These are phyloP conservation scores for Amphiduros pacificus DNA, from an alignment of 2,888 invertebrate species.

Conservation along the genomic window DNA sequence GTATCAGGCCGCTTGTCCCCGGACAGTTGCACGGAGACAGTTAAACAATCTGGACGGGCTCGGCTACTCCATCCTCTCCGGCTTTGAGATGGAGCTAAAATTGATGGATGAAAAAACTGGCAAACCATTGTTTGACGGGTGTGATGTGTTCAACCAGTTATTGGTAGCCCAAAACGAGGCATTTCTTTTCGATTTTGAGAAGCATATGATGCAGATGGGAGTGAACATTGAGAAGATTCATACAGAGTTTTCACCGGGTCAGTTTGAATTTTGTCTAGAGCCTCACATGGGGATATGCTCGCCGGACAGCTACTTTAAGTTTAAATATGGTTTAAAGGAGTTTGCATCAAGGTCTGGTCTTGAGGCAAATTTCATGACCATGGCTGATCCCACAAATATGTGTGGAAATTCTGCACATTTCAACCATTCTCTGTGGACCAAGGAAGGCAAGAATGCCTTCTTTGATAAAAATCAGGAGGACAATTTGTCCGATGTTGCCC, in stretches of 20 bases:
- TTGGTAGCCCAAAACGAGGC: conserved; percentile 5
- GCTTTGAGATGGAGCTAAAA: conserved; percentile 27
- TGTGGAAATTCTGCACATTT: conserved; percentile 26
- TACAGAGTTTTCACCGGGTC: conserved; percentile 23
- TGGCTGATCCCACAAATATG: conserved; percentile 3
- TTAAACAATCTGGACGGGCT: conserved; percentile 10
- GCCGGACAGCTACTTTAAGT: conserved; percentile 24
- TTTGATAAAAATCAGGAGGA: conserved; percentile 10
- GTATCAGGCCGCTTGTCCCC: conserved; percentile 18
- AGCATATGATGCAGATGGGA: conserved; percentile 5
- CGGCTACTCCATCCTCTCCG: conserved; percentile 13
- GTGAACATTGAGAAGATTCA: conserved; percentile 19
- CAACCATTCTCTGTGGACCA: conserved; percentile 32
- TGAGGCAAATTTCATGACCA: conserved; percentile 30
- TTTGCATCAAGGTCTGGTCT: not conserved
- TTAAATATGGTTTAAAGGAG: conserved; percentile 30
- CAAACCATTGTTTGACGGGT: not conserved
- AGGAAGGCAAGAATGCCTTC: conserved; percentile 19
- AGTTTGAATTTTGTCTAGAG: conserved; percentile 27
- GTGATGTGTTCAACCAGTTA: not conserved
- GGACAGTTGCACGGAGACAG: conserved; percentile 22
- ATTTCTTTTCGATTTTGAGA: conserved; percentile 20
- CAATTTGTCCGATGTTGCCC: conserved; percentile 15
- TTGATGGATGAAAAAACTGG: not conserved
- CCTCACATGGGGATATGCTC: conserved; percentile 22